phyloP scores from a whole-genome alignment of 2,888 invertebrate species.

The Galeopsomyia nigrocyanea region DNA sequence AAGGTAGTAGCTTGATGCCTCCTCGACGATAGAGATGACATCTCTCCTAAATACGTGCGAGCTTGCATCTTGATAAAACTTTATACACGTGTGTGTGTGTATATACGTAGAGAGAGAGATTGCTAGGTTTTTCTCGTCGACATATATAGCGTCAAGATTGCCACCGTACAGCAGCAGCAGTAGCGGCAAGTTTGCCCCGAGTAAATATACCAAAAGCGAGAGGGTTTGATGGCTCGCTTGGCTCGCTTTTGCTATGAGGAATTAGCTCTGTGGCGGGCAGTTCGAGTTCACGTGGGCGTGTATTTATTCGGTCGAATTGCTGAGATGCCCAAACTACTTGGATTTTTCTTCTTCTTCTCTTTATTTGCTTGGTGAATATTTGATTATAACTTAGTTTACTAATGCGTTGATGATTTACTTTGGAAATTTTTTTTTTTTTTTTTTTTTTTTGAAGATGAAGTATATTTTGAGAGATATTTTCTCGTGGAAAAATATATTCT shows the following conservation, averaged over 20 bases:
- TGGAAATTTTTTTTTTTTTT: too few relatives aligned
- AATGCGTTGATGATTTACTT: too few relatives aligned
- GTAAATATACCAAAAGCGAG: slow-evolving; percentile 44
- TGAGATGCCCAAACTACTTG: background rate
- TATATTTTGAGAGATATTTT: too few relatives aligned
- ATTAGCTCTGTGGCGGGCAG: slow-evolving; percentile 51
- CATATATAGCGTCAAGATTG: background rate
- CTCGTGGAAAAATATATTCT: too few relatives aligned
- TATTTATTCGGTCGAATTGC: too few relatives aligned
- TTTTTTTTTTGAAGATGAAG: too few relatives aligned
- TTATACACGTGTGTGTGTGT: too few relatives aligned
- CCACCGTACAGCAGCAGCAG: background rate
- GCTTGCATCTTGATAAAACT: slow-evolving; percentile 3
- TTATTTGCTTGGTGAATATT: too few relatives aligned
- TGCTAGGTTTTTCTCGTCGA: background rate
- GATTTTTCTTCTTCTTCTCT: too few relatives aligned
- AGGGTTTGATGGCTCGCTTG: slow-evolving; percentile 13
- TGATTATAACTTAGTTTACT: too few relatives aligned
- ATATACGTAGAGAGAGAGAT: background rate
- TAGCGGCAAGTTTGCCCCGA: slow-evolving; percentile 43
- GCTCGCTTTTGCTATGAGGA: slow-evolving; percentile 44
- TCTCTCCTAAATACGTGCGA: background rate
- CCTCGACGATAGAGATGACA: background rate
- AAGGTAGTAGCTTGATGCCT: too few relatives aligned
- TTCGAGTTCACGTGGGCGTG: too few relatives aligned